These are phyloP conservation scores for Antigone vipio DNA, from an alignment of 2,113 vertebrate species.

Conservation along the genomic window DNA sequence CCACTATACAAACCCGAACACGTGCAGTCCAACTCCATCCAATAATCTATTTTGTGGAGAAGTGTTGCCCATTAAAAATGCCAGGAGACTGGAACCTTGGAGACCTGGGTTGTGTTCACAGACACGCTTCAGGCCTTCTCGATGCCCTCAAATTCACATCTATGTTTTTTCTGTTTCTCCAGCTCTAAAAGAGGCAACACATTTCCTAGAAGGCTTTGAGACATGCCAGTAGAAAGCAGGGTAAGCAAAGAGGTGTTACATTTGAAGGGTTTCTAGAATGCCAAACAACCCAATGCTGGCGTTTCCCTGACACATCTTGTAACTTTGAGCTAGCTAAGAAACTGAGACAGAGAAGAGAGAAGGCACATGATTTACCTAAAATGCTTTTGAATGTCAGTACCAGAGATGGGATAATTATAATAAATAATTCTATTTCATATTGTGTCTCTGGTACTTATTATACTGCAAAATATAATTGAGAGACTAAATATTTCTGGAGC, in stretches of 20 bases:
- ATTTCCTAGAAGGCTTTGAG: neutral
- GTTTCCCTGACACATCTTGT: neutral
- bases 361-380: neutral
- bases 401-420: neutral
- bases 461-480: neutral
- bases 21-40: neutral
- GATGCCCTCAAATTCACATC: neutral
- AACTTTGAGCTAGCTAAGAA: neutral
- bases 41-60: neutral
- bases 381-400: neutral
- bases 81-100: neutral
- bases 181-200: neutral
- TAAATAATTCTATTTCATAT: slow-evolving; percentile 8
- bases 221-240: neutral
- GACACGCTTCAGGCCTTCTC: neutral
- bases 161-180: neutral
- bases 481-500: slow-evolving; percentile 12
- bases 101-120: neutral
- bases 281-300: neutral
- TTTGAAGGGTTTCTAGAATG: neutral
- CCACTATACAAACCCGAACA: neutral
- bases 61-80: neutral
- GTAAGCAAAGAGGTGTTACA: neutral
- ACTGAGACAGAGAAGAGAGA: neutral
- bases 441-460: neutral